A percentile compares a stretch with the other conserved stretches of the same genome.
These are phyloP conservation scores for Diabrotica virgifera DNA, from an alignment of 1,140 invertebrate species.

Conservation along the genomic window DNA sequence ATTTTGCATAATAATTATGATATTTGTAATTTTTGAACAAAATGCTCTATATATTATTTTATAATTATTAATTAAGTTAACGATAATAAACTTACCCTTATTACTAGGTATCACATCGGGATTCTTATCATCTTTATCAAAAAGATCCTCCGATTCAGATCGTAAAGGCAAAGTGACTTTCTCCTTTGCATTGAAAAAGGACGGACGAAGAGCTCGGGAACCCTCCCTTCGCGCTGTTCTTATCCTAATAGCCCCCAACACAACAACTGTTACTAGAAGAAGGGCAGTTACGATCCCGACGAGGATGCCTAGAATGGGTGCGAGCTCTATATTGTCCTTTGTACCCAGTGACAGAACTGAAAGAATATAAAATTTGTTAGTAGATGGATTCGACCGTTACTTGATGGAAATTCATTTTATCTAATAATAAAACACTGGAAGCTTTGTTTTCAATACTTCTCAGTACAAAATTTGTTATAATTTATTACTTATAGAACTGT, in stretches of 20 bases:
- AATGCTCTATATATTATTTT: no score
- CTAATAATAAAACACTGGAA: no score
- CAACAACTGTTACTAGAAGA: conserved; percentile 65
- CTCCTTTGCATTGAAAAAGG: conserved; percentile 63
- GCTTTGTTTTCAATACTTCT: no score
- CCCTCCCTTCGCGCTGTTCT: conserved; percentile 56
- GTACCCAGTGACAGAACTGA: conserved; percentile 45
- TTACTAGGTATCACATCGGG: conserved; percentile 82
- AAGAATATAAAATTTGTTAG: conserved; percentile 20
- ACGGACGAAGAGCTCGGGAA: conserved; percentile 52
- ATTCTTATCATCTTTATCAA: conserved; percentile 75
- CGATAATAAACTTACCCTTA: conserved; percentile 63
- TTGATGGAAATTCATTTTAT: no score
- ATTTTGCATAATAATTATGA: no score
- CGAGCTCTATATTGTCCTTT: conserved; percentile 61
- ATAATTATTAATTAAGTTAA: no score
- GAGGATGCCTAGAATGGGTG: conserved; percentile 70
- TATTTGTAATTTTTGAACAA: no score
- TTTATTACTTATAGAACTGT: no score
- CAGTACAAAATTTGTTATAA: no score
- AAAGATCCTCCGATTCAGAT: conserved; percentile 65
- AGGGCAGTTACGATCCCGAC: conserved; percentile 69
- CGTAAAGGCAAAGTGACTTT: conserved; percentile 62
- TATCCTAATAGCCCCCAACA: conserved; percentile 67
- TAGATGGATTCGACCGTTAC: no score